Evolutionary conservation across 2,797 vertebrate genomes (phyloP).

Genomic region (Tolypeutes matacus): DNA sequence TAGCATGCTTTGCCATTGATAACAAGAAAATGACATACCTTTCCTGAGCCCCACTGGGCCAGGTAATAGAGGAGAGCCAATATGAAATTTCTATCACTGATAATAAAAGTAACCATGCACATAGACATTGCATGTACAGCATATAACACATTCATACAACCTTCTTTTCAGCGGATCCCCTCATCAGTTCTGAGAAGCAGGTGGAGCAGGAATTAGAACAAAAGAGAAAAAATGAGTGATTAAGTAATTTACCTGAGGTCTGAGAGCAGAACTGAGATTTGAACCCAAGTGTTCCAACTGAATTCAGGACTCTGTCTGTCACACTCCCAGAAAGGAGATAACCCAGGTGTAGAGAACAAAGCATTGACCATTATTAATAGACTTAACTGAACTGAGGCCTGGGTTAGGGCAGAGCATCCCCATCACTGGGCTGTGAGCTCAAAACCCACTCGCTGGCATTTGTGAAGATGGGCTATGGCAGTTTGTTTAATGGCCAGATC

Average conservation of each 20-base stretch:
- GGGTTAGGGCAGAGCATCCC: neutral
- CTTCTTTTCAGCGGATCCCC: neutral
- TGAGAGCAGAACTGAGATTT: neutral
- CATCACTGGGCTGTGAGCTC: neutral
- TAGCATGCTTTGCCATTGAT: neutral
- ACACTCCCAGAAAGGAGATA: neutral
- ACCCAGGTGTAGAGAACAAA: neutral
- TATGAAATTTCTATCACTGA: neutral
- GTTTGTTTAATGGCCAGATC: neutral
- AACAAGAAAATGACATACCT: neutral
- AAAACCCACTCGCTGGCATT: neutral
- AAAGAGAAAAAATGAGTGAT: neutral
- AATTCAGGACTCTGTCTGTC: neutral
- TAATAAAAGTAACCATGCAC: neutral
- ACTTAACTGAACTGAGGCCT: neutral
- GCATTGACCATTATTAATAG: neutral
- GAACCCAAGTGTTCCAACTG: neutral
- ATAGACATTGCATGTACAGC: neutral
- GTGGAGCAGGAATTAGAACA: neutral
- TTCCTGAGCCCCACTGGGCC: neutral
- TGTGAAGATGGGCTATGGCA: neutral
- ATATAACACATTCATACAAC: neutral
- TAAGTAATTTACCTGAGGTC: neutral
- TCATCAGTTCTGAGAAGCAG: neutral
- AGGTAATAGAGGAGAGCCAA: neutral